A percentile compares a stretch with the other conserved stretches of the same genome.
Evolutionary conservation across 2,888 invertebrate genomes (phyloP).

Genomic region (Corbicula japonica): DNA sequence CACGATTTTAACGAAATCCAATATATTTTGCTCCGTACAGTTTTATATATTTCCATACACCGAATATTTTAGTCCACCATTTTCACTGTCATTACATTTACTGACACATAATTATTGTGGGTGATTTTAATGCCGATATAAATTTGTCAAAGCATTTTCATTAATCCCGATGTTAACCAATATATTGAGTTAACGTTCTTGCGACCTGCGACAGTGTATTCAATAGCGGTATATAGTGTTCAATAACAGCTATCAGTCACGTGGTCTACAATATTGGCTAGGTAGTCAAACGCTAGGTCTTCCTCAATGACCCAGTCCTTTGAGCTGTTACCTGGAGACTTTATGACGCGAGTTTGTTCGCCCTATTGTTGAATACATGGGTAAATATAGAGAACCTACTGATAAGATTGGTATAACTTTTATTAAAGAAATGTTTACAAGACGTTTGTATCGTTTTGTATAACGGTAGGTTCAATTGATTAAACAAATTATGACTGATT

Average conservation of each 20-base stretch:
- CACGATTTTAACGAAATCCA: background rate
- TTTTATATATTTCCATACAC: too few species aligned
- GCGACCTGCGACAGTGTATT: constrained; percentile 50
- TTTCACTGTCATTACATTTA: too few species aligned
- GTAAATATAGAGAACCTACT: constrained; percentile 12
- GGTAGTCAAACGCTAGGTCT: constrained; percentile 17
- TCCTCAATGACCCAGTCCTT: constrained; percentile 30
- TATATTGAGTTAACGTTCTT: constrained; percentile 54
- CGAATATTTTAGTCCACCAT: too few species aligned
- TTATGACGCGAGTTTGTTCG: constrained; percentile 27
- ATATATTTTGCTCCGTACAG: constrained; percentile 4
- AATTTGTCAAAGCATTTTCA: constrained; percentile 15
- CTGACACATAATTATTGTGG: too few species aligned
- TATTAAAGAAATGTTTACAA: constrained; percentile 29
- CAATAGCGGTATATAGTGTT: constrained; percentile 55
- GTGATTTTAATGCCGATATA: constrained; percentile 16
- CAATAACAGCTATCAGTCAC: constrained; percentile 43
- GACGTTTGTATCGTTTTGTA: too few species aligned
- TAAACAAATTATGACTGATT: too few species aligned
- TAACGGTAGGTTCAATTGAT: too few species aligned
- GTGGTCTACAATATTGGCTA: constrained; percentile 36
- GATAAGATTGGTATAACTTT: constrained; percentile 34
- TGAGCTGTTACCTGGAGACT: constrained; percentile 31
- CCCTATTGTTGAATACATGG: constrained; percentile 23
- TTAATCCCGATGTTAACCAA: constrained; percentile 27